Conservation (phyloP, 2,113 vertebrate genomes). For the Oncorhynchus gorbuscha region DNA sequence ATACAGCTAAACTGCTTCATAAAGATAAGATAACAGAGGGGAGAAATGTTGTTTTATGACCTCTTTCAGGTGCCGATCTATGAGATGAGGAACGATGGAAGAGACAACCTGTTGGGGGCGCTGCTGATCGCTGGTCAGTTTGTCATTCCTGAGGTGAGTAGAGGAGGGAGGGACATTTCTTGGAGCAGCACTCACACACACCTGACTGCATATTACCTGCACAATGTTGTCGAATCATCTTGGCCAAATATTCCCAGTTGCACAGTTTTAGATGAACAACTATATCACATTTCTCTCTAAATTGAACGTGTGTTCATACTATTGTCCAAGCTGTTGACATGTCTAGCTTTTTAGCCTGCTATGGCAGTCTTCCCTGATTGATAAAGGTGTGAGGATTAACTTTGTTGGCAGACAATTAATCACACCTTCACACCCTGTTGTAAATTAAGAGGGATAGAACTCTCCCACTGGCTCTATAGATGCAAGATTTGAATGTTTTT, state of each 20-base stretch:
- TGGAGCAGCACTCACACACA: neutral
- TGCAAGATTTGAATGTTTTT: too few relatives aligned
- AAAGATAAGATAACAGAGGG: neutral
- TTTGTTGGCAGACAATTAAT: neutral
- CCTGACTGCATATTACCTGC: neutral
- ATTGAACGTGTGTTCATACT: too few relatives aligned
- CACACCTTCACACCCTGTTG: too few relatives aligned
- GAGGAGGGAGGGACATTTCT: neutral
- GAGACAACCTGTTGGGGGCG: constrained; percentile 91
- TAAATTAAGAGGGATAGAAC: too few relatives aligned
- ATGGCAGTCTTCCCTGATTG: neutral
- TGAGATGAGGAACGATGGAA: constrained; percentile 88
- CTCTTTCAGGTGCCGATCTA: constrained; percentile 87
- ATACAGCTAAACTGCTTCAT: neutral
- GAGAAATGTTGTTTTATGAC: neutral
- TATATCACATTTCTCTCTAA: too few relatives aligned
- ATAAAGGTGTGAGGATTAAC: neutral
- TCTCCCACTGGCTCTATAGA: too few relatives aligned
- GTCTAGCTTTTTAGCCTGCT: neutral
- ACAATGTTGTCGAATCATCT: too few relatives aligned
- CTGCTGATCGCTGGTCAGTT: constrained; percentile 94
- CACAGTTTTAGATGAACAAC: too few relatives aligned
- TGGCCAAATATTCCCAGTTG: too few relatives aligned
- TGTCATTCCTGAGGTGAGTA: constrained; percentile 89
- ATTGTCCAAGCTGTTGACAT: too few relatives aligned